Evolutionary conservation across 2,888 invertebrate species (phyloP), one percentile per base, ranked within the genome.

Genomic region (Leptarthrus brevirostris): DNA sequence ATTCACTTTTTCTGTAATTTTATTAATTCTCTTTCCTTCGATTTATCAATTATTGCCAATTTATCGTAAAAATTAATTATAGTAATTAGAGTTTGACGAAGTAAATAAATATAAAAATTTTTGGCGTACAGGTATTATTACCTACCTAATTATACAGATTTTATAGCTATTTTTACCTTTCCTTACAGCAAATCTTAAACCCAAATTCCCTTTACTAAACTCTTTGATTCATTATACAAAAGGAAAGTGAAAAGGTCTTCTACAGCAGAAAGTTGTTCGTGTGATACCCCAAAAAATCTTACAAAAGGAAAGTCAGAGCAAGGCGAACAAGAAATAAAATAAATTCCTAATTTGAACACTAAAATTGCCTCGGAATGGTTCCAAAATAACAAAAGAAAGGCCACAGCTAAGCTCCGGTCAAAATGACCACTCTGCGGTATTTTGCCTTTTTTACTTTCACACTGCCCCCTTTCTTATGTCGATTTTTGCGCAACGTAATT

Each of bases 401-500:
- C 64, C 40, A 64, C 22, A 22, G 20, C 18, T 64, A 47, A 64
- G 64, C 44, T 64, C 24, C 26, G 20, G 24, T 64, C 44, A 47
- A 64, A 64, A 64, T 64, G 44, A 24, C 24, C 64, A 47, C 36
- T 64, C 64, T 64, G 64, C 64, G 64, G 64, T 64, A 64, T 64
- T 64, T 47, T 47, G 36, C 36, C 58, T 36, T 47, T 64, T 64
- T 64, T 34, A 64, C 4, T 49, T 49, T 12, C 64, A 64, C 64
- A 40, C 10, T 22, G 47, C 64, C 36, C 40, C 44, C 44, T 64
- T 64, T 64, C 64, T 64, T 64, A 64, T 64, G 64, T 44, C 64
- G 47, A 64, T 44, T 64, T 64, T 64, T 64, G 64, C 64, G 64
- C 64, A 64, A 47, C 64, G 64, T 64, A 64, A 64, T 64, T 64